Conservation (phyloP, 2,113 vertebrate genomes). For the Orycteropus afer region DNA sequence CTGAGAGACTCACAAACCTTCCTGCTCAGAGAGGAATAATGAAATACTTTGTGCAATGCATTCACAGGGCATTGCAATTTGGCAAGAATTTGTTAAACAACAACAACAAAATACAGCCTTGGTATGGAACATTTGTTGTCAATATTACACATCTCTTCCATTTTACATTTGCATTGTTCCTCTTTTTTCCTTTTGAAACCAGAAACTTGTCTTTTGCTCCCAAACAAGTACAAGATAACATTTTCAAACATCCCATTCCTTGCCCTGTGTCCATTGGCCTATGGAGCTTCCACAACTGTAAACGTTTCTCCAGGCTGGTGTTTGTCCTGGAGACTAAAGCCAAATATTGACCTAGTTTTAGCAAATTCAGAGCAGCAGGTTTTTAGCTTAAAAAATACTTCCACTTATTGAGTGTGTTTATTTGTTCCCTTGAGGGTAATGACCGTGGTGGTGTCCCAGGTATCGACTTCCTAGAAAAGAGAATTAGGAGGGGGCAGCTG, state of each 20-base stretch:
- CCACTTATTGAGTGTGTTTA: neutral
- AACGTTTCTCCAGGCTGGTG: neutral
- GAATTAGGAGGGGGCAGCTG: neutral
- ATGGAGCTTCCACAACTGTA: neutral
- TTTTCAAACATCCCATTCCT: neutral
- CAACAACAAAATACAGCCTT: neutral
- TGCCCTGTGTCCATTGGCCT: neutral
- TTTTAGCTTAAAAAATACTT: conserved; percentile 60
- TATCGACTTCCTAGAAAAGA: neutral
- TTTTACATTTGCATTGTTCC: neutral
- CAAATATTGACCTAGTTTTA: conserved; percentile 69
- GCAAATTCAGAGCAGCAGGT: conserved; percentile 45
- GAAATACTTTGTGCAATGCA: neutral
- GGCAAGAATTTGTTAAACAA: neutral
- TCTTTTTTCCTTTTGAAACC: neutral
- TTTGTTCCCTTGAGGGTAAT: conserved; percentile 42
- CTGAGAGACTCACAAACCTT: neutral
- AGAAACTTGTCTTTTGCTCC: conserved; percentile 5
- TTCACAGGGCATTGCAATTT: neutral
- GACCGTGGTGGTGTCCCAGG: neutral
- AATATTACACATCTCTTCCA: neutral
- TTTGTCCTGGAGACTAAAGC: conserved; percentile 38
- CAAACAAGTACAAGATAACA: neutral
- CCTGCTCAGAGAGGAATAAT: neutral
- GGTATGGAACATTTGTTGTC: neutral